Evolutionary conservation across 2,888 invertebrate species (phyloP), one percentile per base, ranked within the genome.

Genomic region (Serripes groenlandicus): DNA sequence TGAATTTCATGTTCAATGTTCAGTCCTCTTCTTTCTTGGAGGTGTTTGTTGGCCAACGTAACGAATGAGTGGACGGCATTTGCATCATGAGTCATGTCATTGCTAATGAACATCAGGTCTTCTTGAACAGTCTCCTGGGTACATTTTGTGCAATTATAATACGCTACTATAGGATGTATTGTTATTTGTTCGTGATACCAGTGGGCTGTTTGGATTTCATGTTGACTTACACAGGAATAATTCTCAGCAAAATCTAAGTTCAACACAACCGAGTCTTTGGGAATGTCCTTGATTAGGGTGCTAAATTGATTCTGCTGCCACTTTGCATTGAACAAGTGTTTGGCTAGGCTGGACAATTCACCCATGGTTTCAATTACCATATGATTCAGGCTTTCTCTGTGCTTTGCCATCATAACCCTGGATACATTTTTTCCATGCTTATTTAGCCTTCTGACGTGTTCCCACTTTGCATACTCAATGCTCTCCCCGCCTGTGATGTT

Each of bases 131-230:
- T 23, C 42, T 73, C 64, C 9, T 81, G 34, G 18, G 75, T 28
- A 72, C 82, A 85, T 11, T 60, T 72, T 42, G 62, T 34, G 34
- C 86, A 84, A 26, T 60, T 76, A 56, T 78, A 85, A 64, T 78
- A 83, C 32, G 75, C 75, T 15, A 81, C 79, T 15, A 64, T 80
- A n/a, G 81, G 64, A 28, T 75, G 69, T 15, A 85, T 34, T 5
- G 85, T 83, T 7, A 80, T 77, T 70, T 73, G 76, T 23, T 80
- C 70, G 56, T 83, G 76, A 5, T 54, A 54, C 79, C 75, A 87
- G 34, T 87, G 85, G 15, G 78, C 85, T 35, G 58, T 73, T 52
- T 85, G 83, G 15, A 85, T 69, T 72, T 87, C 87, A 1, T 81
- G 32, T 58, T 87, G 87, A 3, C 62, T 54, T 23, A 74, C 69